Conservation (phyloP, 2,797 vertebrate species). For the Macroramphosus scolopax region DNA sequence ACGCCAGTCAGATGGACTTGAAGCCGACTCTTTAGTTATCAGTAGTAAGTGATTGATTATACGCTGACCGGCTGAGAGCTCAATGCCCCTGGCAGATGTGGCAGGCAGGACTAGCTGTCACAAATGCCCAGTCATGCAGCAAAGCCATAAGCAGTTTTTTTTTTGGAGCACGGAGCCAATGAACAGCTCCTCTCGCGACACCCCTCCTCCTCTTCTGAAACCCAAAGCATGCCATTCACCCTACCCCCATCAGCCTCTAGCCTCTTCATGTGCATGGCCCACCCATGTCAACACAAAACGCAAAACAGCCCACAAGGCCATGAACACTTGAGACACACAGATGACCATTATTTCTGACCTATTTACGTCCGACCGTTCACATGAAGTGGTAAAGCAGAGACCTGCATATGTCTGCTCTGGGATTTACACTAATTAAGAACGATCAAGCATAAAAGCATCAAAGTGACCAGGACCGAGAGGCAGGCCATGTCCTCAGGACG, state of each 20-base stretch:
- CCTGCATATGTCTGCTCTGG: constrained; percentile 36
- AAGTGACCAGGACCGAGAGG: constrained; percentile 36
- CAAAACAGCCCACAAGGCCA: constrained; percentile 56
- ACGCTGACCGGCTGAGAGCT: constrained; percentile 57
- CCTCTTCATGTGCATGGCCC: constrained; percentile 62
- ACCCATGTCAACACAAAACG: constrained; percentile 69
- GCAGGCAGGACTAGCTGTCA: constrained; percentile 74
- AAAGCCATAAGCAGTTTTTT: constrained; percentile 74
- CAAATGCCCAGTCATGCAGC: constrained; percentile 82
- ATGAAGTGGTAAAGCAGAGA: constrained; percentile 43
- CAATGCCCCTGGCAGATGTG: constrained; percentile 71
- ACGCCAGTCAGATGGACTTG: constrained; percentile 41
- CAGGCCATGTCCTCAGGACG: constrained; percentile 21
- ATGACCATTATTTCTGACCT: constrained; percentile 78
- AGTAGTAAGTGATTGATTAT: constrained; percentile 70
- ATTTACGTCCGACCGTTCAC: constrained; percentile 67
- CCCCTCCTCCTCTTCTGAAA: constrained; percentile 63
- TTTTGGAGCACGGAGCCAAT: constrained; percentile 68
- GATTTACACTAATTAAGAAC: constrained; percentile 57
- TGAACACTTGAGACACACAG: constrained; percentile 64
- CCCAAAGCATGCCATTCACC: constrained; percentile 69
- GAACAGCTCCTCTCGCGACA: constrained; percentile 55
- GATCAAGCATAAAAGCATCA: constrained; percentile 54
- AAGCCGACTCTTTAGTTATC: constrained; percentile 59
- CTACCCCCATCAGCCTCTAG: constrained; percentile 72